Base-by-base conservation (phyloP, 1,140 invertebrate genomes). In the Papilio dardanus region DNA sequence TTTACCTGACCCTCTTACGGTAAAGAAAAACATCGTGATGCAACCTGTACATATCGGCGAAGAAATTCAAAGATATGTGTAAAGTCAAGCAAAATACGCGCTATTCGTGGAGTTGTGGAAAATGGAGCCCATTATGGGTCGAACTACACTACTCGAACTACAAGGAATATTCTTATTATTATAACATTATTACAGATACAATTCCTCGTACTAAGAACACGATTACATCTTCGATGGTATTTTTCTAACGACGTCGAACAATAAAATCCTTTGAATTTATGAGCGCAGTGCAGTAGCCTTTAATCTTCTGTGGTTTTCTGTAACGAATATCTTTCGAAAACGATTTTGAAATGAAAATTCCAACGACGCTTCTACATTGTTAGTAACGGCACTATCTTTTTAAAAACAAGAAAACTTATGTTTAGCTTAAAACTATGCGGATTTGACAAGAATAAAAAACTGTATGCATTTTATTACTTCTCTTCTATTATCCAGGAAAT, bases 241-340 rank as follows among this genome's bases (percentile, higher is more conserved):
- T 58, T 58, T 58, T 58, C 24, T 1, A 28, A 28, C 54, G 12
- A 58, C 54, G 54, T 58, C 54, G 54, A 28, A 58, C 54, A 58
- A 58, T 58, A 58, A 58, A 58, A 58, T 58, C 54, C 54, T 58
- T 58, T 58, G 54, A 58, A 58, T 58, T 58, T 58, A 58, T 58
- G 21, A 58, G 24, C 54, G 24, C 10, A 10, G 54, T 58, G 54
- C 54, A 58, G 24, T 58, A 14, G 54, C 54, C 54, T 58, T 58
- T 58, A 58, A 58, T 58, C 50, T 58, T 58, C 16, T 28, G 54
- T 58, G 54, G 54, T 28, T 58, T 58, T 28, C 54, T 58, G 21
- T 58, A 58, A 58, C 21, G 54, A 28, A 58, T 58, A 58, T 58
- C 54, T 16, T 58, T 58, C 54, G 24, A 58, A 58, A 58, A 46